Evolutionary conservation across 2,113 vertebrate genomes (phyloP).

Genomic region (Periophthalmodon schlosseri): DNA sequence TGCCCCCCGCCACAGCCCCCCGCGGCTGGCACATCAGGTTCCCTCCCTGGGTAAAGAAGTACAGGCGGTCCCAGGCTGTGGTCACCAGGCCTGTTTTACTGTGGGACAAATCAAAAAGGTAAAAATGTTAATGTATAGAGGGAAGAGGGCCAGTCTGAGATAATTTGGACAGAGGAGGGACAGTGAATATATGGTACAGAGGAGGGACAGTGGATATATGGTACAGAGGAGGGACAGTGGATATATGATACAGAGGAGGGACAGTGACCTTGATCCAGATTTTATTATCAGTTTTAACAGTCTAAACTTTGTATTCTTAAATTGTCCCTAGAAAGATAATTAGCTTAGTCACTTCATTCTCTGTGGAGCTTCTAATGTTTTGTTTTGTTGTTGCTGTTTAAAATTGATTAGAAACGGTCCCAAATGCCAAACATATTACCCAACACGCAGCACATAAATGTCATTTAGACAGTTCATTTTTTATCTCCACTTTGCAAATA

Average conservation of each 20-base stretch:
- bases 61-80: conserved; percentile 95
- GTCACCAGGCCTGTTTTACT: conserved; percentile 98
- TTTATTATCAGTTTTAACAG: neutral
- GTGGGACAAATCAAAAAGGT: conserved; percentile 16
- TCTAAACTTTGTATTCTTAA: neutral
- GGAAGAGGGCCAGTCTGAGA: too few relatives aligned
- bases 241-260: too few relatives aligned
- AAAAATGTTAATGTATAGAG: neutral
- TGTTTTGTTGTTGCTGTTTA: neutral
- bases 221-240: too few relatives aligned
- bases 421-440: conserved; percentile 6
- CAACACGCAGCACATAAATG: neutral
- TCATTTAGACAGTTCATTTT: neutral
- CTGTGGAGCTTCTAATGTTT: conserved; percentile 6
- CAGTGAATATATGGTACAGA: too few relatives aligned
- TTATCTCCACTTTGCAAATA: neutral
- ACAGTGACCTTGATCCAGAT: too few relatives aligned
- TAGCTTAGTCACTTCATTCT: neutral
- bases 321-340: neutral
- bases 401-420: neutral
- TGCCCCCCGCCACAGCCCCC: conserved; percentile 92
- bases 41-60: conserved; percentile 98
- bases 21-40: conserved; percentile 98
- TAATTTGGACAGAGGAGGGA: neutral
- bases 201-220: too few relatives aligned